Conservation (phyloP, 1,140 invertebrate species). For the Littorina saxatilis region DNA sequence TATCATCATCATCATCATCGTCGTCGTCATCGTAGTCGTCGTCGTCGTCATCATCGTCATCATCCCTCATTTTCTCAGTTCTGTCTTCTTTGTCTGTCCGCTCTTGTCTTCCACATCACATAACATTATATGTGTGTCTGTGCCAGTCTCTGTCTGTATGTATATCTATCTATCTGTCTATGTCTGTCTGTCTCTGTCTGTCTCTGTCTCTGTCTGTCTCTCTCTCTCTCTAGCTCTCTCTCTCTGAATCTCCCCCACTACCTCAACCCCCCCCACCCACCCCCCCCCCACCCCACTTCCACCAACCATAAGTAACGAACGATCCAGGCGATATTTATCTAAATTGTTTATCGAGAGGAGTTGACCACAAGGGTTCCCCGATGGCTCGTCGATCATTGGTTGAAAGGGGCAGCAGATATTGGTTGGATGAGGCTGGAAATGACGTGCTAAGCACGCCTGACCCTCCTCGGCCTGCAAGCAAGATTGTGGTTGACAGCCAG, state of each 20-base stretch:
- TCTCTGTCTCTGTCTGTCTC: background rate
- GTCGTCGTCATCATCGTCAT: too few species aligned
- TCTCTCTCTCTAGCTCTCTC: background rate
- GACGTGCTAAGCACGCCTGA: background rate
- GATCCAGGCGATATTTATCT: conserved; percentile 32
- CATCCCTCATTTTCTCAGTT: too few species aligned
- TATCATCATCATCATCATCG: too few species aligned
- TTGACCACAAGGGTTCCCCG: conserved; percentile 21
- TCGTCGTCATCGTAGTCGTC: too few species aligned
- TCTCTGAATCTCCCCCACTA: background rate
- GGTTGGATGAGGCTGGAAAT: background rate
- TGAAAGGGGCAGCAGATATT: conserved; percentile 10
- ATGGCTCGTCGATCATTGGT: background rate
- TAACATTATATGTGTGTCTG: background rate
- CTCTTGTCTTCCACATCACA: too few species aligned
- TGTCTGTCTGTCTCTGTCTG: background rate
- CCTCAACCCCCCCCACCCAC: background rate
- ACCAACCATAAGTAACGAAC: too few species aligned
- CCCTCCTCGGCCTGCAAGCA: background rate
- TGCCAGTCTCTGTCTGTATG: background rate
- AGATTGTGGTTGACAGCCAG: conserved; percentile 14
- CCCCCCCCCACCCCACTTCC: background rate
- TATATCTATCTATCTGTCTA: background rate
- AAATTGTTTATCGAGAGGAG: conserved; percentile 29
- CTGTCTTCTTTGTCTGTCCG: too few species aligned